Evolutionary conservation across 2,797 vertebrate species (phyloP).

Genomic region (Mus caroli): DNA sequence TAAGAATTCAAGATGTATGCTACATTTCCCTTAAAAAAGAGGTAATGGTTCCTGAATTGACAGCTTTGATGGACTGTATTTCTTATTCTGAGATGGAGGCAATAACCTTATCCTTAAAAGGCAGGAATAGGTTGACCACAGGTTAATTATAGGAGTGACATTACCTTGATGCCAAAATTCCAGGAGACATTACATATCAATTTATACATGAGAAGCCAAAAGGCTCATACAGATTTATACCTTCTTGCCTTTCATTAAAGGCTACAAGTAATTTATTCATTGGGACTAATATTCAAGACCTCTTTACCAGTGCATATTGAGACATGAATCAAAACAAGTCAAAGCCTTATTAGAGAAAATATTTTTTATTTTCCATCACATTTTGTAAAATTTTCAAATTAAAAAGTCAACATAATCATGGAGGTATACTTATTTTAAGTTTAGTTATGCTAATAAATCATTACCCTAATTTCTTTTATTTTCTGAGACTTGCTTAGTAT

Average conservation of each 20-base stretch:
- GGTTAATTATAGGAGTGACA: neutral
- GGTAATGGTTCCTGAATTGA: conserved; percentile 12
- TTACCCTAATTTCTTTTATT: neutral
- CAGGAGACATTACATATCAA: neutral
- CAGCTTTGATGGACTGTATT: neutral
- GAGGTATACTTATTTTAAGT: neutral
- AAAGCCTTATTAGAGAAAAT: neutral
- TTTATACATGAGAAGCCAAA: conserved; percentile 23
- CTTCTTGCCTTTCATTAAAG: neutral
- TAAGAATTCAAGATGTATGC: neutral
- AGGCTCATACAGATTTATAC: neutral
- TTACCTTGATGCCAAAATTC: conserved; percentile 43
- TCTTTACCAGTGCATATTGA: neutral
- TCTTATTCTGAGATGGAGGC: neutral
- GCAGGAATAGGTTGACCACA: neutral
- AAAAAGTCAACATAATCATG: neutral
- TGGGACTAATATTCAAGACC: neutral
- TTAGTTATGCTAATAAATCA: conserved; percentile 10
- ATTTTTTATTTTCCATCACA: neutral
- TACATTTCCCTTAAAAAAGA: neutral
- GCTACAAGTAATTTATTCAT: neutral
- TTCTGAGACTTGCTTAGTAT: neutral
- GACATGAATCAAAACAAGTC: neutral
- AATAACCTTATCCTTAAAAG: conserved; percentile 33
- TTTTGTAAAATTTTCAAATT: conserved; percentile 3